Evolutionary conservation across 2,888 invertebrate species (phyloP).

Genomic region (Cetonia aurata): DNA sequence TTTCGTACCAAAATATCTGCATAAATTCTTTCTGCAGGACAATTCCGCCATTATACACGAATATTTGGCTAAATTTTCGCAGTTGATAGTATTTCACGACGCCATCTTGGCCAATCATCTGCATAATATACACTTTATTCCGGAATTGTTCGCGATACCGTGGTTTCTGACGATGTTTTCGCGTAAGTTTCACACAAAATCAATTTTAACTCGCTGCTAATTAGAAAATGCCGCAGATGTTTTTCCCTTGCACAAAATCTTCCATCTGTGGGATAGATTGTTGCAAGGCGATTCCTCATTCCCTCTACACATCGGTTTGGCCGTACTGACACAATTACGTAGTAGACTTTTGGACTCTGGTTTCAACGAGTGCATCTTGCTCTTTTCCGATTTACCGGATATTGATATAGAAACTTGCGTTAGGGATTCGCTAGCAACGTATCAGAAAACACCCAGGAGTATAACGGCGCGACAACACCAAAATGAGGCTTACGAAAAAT

Average conservation of each 20-base stretch:
- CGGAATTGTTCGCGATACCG: slow-evolving; percentile 97
- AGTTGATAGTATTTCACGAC: slow-evolving; percentile 96
- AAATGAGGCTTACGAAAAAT: slow-evolving; percentile 52
- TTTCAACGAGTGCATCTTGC: slow-evolving; percentile 97
- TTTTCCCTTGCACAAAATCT: slow-evolving; percentile 96
- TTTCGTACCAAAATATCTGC: slow-evolving; percentile 96
- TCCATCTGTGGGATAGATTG: slow-evolving; percentile 97
- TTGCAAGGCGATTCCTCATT: slow-evolving; percentile 93
- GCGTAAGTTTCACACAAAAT: slow-evolving; percentile 75
- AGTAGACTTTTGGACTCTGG: slow-evolving; percentile 88
- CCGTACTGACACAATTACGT: slow-evolving; percentile 89
- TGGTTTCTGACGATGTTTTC: slow-evolving; percentile 99
- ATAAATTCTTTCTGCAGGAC: slow-evolving; percentile 97
- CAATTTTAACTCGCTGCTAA: not conserved
- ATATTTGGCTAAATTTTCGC: slow-evolving; percentile 96
- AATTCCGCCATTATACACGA: slow-evolving; percentile 98
- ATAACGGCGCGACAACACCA: slow-evolving; percentile 88
- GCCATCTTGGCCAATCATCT: slow-evolving; percentile 92
- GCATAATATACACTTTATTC: slow-evolving; percentile 92
- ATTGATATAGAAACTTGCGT: slow-evolving; percentile 96
- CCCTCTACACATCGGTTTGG: slow-evolving; percentile 94
- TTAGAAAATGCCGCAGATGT: slow-evolving; percentile 79
- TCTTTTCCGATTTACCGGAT: slow-evolving; percentile 99
- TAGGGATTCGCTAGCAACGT: slow-evolving; percentile 88
- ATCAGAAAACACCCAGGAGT: slow-evolving; percentile 87